These are phyloP conservation scores for Liolophura sinensis DNA, from an alignment of 1,140 invertebrate species.

Conservation along the genomic window DNA sequence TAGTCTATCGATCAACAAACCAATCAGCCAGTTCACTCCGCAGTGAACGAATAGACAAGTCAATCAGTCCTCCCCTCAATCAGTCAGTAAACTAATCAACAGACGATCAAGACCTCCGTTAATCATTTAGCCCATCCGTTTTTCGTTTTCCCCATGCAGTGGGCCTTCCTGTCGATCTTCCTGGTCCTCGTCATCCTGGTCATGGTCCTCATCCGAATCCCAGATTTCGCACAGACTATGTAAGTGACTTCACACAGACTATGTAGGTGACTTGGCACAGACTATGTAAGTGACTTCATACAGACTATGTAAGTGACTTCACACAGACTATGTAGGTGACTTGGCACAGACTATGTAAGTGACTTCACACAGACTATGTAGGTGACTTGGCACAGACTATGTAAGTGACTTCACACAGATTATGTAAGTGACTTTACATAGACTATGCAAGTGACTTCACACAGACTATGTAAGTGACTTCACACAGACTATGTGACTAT, in stretches of 20 bases:
- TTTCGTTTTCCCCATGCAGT: constrained; percentile 39
- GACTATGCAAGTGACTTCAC: not conserved
- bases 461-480: not conserved
- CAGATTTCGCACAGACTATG: constrained; percentile 42
- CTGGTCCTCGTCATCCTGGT: constrained; percentile 61
- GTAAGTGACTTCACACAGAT: not conserved
- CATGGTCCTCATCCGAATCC: constrained; percentile 70
- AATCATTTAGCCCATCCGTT: not conserved
- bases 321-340: not conserved
- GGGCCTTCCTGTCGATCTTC: constrained; percentile 47
- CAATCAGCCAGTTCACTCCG: constrained; percentile 6
- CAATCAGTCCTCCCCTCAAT: not conserved
- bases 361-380: not conserved
- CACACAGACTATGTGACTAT: not conserved
- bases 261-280: not conserved
- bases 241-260: constrained; percentile 8
- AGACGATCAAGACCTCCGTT: no score
- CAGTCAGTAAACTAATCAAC: not conserved
- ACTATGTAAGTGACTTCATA: not conserved
- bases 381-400: not conserved
- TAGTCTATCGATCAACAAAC: not conserved
- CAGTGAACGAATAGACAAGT: not conserved
- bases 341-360: constrained; percentile 35
- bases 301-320: not conserved
- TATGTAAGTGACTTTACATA: not conserved